Evolutionary conservation across 92 coral and sea anemone species (phyloP), one percentile per base, ranked within the genome.

Genomic region (Porites cylindrica): DNA sequence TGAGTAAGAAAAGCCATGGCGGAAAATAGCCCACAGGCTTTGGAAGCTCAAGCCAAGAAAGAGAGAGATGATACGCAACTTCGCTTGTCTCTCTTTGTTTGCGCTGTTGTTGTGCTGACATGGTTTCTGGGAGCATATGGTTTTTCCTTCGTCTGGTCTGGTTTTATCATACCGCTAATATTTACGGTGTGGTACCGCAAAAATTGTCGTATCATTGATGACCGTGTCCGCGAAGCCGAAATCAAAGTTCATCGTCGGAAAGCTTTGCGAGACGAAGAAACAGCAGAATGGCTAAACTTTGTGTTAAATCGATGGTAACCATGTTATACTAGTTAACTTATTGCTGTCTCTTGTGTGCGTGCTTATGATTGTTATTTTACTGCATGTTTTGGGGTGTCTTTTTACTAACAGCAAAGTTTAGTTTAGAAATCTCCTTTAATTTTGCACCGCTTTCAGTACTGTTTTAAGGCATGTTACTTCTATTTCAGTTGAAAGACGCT

Each of bases 281-380:
- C 98, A 0, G 97, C 94, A 3, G 98, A 96, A 61, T 96, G 98
- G 98, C 81, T 96, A n/a, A 96, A 96, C 79, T 96, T 96, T 75
- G 93, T 96, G 71, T 80, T 96, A 20, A 96, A 96, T 76, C 94
- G 98, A 70, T 96, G 98, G 98, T 96, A 84, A 94, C 88, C 60
- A 82, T 43, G 21, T 47, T 38, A 8, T n/a, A 4, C n/a, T 56
- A 16, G 16, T 23, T 51, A 69, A 8, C 4, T 58, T 3, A 53
- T 23, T 16, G 7, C 66, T 1, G 19, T 62, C 10, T 17, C 16
- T 51, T 10, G 13, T 16, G 19, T 62, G 4, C 19, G 7, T 51
- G 47, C 47, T 38, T 38, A 38, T 43, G 53, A 6, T 14, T 38
- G 17, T 17, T 7, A 70, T 13, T 69, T 7, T 32, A 6, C 38